Conservation (phyloP, 2,113 vertebrate genomes). For the Trematocara variabile region DNA sequence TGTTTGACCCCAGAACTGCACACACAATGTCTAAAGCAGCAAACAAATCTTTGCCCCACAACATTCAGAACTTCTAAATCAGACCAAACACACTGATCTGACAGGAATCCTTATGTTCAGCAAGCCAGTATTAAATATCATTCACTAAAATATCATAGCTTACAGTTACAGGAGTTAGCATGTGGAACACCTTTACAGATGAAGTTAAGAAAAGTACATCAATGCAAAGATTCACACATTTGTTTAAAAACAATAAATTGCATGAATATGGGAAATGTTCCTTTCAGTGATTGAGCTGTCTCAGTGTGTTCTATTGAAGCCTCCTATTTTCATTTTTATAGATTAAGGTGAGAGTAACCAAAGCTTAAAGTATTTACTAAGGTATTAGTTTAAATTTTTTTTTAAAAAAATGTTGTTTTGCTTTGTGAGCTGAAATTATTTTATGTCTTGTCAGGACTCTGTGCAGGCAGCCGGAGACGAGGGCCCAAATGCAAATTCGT, state of each 20-base stretch:
- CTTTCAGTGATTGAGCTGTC: not conserved
- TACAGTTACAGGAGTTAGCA: not conserved
- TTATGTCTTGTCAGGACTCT: not conserved
- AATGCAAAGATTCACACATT: accelerated
- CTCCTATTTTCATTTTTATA: not conserved
- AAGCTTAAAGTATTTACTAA: not conserved
- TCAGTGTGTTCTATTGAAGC: not conserved
- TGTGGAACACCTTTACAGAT: not conserved
- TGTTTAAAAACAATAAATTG: not conserved
- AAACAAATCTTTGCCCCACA: not conserved
- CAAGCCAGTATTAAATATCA: not conserved
- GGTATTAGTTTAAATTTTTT: not conserved
- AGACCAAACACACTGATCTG: not conserved
- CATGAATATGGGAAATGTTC: not conserved
- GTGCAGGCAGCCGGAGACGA: too few species aligned
- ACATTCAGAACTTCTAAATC: not conserved
- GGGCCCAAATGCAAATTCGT: too few species aligned
- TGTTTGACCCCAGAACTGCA: not conserved
- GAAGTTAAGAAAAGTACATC: not conserved
- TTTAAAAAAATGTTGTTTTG: not conserved
- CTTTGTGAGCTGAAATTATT: not conserved
- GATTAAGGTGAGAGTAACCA: not conserved
- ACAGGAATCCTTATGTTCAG: not conserved
- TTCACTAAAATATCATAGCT: not conserved
- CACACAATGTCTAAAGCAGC: not conserved